Percentiles rank a stretch among this genome's conserved stretches.
Evolutionary conservation across 2,113 vertebrate genomes (phyloP).

Genomic region (Paedocypris sp.): DNA sequence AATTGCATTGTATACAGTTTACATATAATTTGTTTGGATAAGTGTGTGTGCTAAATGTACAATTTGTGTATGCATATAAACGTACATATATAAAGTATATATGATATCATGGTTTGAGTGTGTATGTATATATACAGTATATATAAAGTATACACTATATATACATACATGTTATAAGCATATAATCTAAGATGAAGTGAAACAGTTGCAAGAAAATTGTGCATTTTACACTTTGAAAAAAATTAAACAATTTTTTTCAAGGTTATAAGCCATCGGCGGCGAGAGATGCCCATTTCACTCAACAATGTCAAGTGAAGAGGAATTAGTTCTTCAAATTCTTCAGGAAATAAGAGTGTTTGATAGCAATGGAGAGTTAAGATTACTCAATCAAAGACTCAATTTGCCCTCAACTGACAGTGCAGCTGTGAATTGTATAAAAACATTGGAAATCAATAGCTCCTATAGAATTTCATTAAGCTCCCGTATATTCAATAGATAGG

Average conservation of each 20-base stretch:
- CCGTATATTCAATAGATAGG: conserved; percentile 97
- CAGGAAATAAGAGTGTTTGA: conserved; percentile 37
- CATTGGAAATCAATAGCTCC: conserved; percentile 99
- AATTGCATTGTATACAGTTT: no score
- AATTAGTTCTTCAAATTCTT: conserved; percentile 24
- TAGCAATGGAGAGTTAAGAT: conserved; percentile 72
- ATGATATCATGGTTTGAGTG: no score
- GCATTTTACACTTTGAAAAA: conserved; percentile 1
- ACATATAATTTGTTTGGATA: no score
- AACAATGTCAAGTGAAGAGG: conserved; percentile 2
- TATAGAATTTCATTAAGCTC: conserved; percentile 99
- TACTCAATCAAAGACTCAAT: conserved; percentile 71
- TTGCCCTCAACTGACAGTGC: conserved; percentile 86
- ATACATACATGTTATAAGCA: background rate
- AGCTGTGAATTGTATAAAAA: conserved; percentile 92
- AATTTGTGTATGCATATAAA: no score
- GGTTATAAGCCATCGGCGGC: background rate
- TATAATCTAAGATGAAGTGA: background rate
- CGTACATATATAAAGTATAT: no score
- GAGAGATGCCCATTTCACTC: background rate
- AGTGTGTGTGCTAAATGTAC: no score
- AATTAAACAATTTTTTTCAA: background rate
- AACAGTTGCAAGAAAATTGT: background rate
- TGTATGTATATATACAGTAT: no score
- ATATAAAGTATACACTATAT: no score